Percentiles rank a stretch among this genome's conserved stretches.
phyloP scores from a whole-genome alignment of 2,797 vertebrate genomes.

The Bufotes viridis region DNA sequence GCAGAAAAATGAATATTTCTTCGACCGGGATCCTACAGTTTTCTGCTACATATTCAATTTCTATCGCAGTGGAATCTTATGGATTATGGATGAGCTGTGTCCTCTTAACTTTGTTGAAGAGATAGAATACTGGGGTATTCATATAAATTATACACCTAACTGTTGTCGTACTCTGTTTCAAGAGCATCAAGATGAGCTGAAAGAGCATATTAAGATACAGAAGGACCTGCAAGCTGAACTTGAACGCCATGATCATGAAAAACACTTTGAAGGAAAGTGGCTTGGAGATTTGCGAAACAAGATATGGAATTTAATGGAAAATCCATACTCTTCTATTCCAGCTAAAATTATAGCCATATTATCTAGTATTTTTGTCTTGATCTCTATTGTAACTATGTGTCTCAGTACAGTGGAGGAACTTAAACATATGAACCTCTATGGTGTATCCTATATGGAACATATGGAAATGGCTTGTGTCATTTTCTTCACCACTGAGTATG shows the following conservation, averaged over 20 bases:
- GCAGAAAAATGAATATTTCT: constrained; percentile 86
- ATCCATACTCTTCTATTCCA: constrained; percentile 85
- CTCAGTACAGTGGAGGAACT: constrained; percentile 89
- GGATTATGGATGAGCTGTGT: constrained; percentile 88
- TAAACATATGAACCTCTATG: constrained; percentile 74
- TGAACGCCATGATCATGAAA: constrained; percentile 76
- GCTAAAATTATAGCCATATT: constrained; percentile 88
- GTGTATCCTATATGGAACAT: constrained; percentile 86
- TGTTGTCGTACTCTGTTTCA: constrained; percentile 90
- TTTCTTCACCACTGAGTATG: constrained; percentile 88
- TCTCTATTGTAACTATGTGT: constrained; percentile 91
- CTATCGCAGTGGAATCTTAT: constrained; percentile 85
- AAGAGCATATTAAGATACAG: constrained; percentile 86
- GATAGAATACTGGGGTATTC: constrained; percentile 87
- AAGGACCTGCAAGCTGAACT: constrained; percentile 86
- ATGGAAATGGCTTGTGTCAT: constrained; percentile 85
- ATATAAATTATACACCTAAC: constrained; percentile 80
- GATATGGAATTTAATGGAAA: constrained; percentile 90
- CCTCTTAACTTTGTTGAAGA: constrained; percentile 88
- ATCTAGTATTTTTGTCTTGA: constrained; percentile 87
- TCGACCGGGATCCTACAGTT: constrained; percentile 86
- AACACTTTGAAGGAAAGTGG: constrained; percentile 79
- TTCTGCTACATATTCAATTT: constrained; percentile 91
- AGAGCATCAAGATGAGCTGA: constrained; percentile 87
- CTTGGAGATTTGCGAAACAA: constrained; percentile 76